Evolutionary conservation across 1,140 invertebrate genomes (phyloP).

Genomic region (Drosophila funebris): DNA sequence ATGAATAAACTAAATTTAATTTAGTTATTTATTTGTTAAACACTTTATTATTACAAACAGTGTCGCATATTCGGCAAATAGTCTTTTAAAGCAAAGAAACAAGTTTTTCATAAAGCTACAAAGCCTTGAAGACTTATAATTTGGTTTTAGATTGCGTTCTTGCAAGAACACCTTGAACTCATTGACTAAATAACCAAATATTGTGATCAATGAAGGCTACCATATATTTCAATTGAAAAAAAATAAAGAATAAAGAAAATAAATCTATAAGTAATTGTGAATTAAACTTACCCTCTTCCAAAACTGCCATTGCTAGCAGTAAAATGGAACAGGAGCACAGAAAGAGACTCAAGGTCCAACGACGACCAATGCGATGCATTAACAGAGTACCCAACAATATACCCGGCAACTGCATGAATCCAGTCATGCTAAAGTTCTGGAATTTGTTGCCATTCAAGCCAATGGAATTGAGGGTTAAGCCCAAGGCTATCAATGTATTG

Average conservation of each 20-base stretch:
- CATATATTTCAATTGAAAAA: no score
- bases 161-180: neutral
- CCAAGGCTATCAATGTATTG: conserved; percentile 90
- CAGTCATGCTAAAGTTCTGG: conserved; percentile 88
- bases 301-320: conserved; percentile 56
- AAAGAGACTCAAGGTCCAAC: conserved; percentile 77
- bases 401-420: conserved; percentile 88
- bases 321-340: conserved; percentile 85
- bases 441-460: conserved; percentile 89
- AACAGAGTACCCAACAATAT: conserved; percentile 87
- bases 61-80: no score
- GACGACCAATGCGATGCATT: conserved; percentile 87
- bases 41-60: no score
- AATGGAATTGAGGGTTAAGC: conserved; percentile 90
- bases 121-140: neutral
- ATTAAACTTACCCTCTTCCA: conserved; percentile 39
- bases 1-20: neutral
- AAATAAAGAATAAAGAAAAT: no score
- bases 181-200: neutral
- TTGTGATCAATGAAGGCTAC: neutral
- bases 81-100: neutral
- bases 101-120: neutral
- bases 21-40: no score
- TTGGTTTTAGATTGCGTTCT: neutral
- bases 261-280: neutral